Evolutionary conservation across 1,140 invertebrate genomes (phyloP), one percentile per base, ranked within the genome.

Genomic region (Himalopsyche phryganea): DNA sequence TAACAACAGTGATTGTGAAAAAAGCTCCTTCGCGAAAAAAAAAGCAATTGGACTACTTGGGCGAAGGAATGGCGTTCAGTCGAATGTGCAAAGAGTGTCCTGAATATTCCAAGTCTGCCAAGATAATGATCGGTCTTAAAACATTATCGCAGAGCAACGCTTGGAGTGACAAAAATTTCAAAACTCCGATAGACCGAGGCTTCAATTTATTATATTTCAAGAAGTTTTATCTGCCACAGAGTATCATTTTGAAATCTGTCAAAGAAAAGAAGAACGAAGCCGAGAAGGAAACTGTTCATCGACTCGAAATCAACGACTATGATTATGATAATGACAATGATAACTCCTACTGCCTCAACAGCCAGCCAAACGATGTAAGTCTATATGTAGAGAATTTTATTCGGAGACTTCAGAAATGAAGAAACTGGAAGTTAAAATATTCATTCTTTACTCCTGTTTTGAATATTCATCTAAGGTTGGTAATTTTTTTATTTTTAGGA

Each of bases 271-370:
- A 49, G 17, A 38, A 15, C 9, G 28, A 58, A 50, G 33, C 60
- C 42, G 10, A 65, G 35, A 59, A 58, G 50, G 57, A 67, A 35
- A 49, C 55, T 1, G 40, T 68, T 14, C 38, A 66, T 0, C 40
- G 60, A 2, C 66, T 71, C 20, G 69, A 74, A 40, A 62, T 69
- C 2, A 66, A 70, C 18, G 72, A 76, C 47, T 80, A 80, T 57
- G 71, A 82, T 66, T 79, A 79, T 53, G 68, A 78, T 53, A 80
- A 82, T 65, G 77, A 79, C 19, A 74, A 80, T 59, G 80, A 83
- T 50, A 73, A 67, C 1, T 76, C 74, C 0, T 81, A 77, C 66
- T 79, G 74, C 60, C 73, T 73, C 1, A 69, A 73, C 33, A 65
- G 69, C 46, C 58, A 71, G 11, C 69, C 70, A 52, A 72, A 65